Percentiles rank a stretch among this genome's conserved stretches.
Evolutionary conservation across 2,797 vertebrate species (phyloP).

Genomic region (Sebastes taczanowskii): DNA sequence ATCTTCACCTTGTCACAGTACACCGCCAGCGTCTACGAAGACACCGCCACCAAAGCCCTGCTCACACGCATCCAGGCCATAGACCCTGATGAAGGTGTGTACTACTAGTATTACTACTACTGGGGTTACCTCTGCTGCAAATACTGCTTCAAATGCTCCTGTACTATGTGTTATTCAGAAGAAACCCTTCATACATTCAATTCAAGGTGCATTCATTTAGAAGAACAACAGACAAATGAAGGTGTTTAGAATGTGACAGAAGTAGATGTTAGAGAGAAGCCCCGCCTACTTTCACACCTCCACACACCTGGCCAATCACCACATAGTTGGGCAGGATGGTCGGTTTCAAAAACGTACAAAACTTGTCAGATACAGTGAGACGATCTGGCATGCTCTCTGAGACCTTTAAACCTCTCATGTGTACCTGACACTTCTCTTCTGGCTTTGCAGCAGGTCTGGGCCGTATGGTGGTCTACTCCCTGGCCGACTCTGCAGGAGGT

Average conservation of each 20-base stretch:
- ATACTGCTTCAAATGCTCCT: neutral
- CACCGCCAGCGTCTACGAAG: slow-evolving; percentile 90
- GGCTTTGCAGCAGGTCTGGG: slow-evolving; percentile 83
- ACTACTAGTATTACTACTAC: neutral
- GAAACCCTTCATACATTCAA: neutral
- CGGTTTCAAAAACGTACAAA: neutral
- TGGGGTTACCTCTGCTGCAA: neutral
- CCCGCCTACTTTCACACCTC: neutral
- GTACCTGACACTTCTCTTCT: neutral
- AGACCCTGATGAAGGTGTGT: slow-evolving; percentile 91
- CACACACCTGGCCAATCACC: neutral
- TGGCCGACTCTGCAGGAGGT: slow-evolving; percentile 86
- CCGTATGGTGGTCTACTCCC: slow-evolving; percentile 90
- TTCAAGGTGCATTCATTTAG: neutral
- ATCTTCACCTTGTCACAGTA: slow-evolving; percentile 88
- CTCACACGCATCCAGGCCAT: slow-evolving; percentile 93
- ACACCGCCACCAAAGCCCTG: slow-evolving; percentile 92
- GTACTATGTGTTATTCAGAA: neutral
- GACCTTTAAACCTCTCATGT: neutral
- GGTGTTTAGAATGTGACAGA: neutral
- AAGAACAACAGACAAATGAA: neutral
- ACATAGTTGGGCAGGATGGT: neutral
- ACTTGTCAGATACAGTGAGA: neutral
- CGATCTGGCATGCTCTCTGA: neutral
- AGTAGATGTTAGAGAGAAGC: neutral